phyloP scores from a whole-genome alignment of 2,888 invertebrate species.

The Scotopteryx bipunctaria region DNA sequence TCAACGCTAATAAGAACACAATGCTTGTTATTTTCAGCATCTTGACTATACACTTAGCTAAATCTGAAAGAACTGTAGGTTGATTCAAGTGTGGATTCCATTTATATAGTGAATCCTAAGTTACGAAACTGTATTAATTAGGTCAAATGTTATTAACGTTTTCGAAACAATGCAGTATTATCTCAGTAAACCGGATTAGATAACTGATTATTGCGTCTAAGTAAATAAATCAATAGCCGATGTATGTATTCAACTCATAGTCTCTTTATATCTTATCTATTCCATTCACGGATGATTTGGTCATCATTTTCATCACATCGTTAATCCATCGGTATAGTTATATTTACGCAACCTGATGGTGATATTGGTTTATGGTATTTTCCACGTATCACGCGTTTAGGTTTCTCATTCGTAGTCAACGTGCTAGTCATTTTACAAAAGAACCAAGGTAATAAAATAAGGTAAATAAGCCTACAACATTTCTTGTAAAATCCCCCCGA shows the following conservation, averaged over 20 bases:
- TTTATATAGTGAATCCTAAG: conserved; percentile 28
- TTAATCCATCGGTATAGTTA: conserved; percentile 40
- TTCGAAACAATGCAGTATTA: conserved; percentile 30
- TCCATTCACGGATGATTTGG: conserved; percentile 38
- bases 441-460: no score
- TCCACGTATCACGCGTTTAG: conserved; percentile 20
- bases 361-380: conserved; percentile 32
- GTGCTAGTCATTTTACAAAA: no score
- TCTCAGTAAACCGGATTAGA: conserved; percentile 29
- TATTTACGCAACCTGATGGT: conserved; percentile 35
- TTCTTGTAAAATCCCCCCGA: no score
- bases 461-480: no score
- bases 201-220: conserved; percentile 22
- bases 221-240: conserved; percentile 28
- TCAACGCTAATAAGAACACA: conserved; percentile 22
- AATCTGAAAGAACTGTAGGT: conserved; percentile 20
- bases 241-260: conserved; percentile 33
- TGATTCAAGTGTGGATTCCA: not conserved
- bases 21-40: conserved; percentile 36
- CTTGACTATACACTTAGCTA: conserved; percentile 7
- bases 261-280: conserved; percentile 35
- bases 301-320: conserved; percentile 44
- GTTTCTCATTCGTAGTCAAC: not conserved
- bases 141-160: conserved; percentile 32
- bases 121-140: conserved; percentile 33